phyloP scores from a whole-genome alignment of 2,113 vertebrate genomes.

The Campylorhamphus procurvoides region DNA sequence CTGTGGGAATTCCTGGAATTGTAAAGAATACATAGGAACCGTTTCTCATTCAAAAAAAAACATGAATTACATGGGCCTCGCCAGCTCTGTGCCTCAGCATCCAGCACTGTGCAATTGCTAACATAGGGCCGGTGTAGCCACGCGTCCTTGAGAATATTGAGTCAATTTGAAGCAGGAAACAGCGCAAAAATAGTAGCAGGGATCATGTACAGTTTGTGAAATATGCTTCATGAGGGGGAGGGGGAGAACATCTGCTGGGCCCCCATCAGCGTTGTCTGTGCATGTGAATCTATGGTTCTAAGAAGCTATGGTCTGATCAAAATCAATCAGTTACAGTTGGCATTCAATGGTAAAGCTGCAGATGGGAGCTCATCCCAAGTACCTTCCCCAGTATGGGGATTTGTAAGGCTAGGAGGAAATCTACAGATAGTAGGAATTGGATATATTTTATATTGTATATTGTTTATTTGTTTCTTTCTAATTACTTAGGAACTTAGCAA shows the following conservation, averaged over 20 bases:
- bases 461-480: not conserved
- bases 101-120: rapidly evolving
- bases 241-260: not conserved
- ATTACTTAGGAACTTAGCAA: not conserved
- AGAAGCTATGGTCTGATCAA: not conserved
- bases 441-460: not conserved
- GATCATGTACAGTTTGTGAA: conserved; percentile 20
- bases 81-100: not conserved
- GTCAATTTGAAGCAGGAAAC: conserved; percentile 32
- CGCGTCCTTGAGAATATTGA: not conserved
- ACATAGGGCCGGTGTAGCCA: not conserved
- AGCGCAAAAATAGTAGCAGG: conserved; percentile 15
- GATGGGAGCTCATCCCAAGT: not conserved
- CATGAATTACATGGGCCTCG: not conserved
- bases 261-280: not conserved
- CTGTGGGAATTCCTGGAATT: conserved; percentile 41
- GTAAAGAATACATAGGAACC: conserved; percentile 14
- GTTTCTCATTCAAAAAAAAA: not conserved
- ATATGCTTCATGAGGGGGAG: not conserved
- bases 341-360: not conserved
- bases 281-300: not conserved
- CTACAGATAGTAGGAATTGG: not conserved
- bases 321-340: not conserved
- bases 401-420: not conserved
- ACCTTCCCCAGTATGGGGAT: not conserved